phyloP scores from a whole-genome alignment of 2,888 invertebrate species.

The Orthonevra nobilis region DNA sequence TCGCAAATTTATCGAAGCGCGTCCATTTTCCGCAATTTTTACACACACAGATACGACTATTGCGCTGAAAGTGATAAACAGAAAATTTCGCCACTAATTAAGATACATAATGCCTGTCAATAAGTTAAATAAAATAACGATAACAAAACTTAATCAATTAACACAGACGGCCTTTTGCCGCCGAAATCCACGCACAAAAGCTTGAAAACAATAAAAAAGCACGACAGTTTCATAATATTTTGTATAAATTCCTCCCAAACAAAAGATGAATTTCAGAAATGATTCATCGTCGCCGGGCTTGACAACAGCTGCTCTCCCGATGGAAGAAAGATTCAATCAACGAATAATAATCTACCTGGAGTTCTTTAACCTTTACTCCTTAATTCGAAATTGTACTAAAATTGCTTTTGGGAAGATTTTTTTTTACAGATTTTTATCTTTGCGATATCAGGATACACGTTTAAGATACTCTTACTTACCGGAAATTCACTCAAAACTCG shows the following conservation, averaged over 20 bases:
- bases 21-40: background rate
- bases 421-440: too few relatives aligned
- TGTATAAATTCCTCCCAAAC: background rate
- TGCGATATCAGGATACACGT: too few relatives aligned
- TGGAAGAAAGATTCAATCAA: too few relatives aligned
- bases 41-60: too few relatives aligned
- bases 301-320: too few relatives aligned
- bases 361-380: slow-evolving; percentile 20
- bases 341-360: too few relatives aligned
- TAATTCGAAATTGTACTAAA: too few relatives aligned
- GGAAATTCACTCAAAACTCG: slow-evolving; percentile 56
- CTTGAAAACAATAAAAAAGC: background rate
- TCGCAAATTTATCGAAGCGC: background rate
- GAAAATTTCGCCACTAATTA: too few relatives aligned
- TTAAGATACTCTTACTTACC: too few relatives aligned
- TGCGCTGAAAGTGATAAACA: too few relatives aligned
- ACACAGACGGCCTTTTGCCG: background rate
- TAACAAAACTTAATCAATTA: slow-evolving; percentile 63
- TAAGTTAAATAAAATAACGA: slow-evolving; percentile 47
- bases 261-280: background rate
- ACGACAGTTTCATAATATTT: background rate
- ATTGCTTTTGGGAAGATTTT: too few relatives aligned
- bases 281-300: too few relatives aligned
- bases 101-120: slow-evolving; percentile 25
- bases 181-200: background rate